Base-by-base conservation (phyloP, 1,140 invertebrate genomes). In the Rhagoletis zephyria region DNA sequence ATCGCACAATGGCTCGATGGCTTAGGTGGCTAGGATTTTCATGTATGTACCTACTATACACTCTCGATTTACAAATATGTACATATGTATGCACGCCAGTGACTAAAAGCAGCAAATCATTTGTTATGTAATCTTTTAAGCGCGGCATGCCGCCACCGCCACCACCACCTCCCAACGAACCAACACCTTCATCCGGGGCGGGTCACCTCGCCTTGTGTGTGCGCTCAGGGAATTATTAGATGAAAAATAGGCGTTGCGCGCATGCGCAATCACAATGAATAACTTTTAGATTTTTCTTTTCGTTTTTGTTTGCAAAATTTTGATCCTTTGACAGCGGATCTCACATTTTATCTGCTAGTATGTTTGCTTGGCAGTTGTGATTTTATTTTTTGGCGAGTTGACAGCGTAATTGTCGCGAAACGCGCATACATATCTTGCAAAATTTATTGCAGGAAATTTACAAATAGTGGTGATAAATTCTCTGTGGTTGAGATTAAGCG, bases 211-310 rank as follows among this genome's bases (percentile, higher is more conserved):
- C n/a, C 1, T 48, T 42, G 45, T 14, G 45, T 14, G 16, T 74
- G 67, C 74, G 48, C 74, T 81, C 9, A 56, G 74, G 48, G 74
- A 81, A 59, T 81, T 81, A 56, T 81, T 56, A 59, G 51, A 19
- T 81, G 74, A 81, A 81, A 81, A 81, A 81, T 81, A 81, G 74
- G 74, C 74, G 74, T 81, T 74, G 70, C 70, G 42, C 6, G 70
- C 70, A 45, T 74, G 70, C 70, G 70, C 70, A 51, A 51, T 74
- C 12, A 6, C 70, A 51, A 74, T 16, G 40, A 74, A 48, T 9
- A 30, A 14, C n/a, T 56, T 81, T 81, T 81, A 81, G 10, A 30
- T 67, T 67, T 67, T 63, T 63, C 12, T 63, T 63, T 63, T 16
- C 14, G 30, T 63, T 63, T 16, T 63, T 14, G 12, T 4, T 63